A percentile compares a stretch with the other conserved stretches of the same genome.
These are phyloP conservation scores for Chrysemys picta DNA, from an alignment of 2,113 vertebrate species.

Conservation along the genomic window DNA sequence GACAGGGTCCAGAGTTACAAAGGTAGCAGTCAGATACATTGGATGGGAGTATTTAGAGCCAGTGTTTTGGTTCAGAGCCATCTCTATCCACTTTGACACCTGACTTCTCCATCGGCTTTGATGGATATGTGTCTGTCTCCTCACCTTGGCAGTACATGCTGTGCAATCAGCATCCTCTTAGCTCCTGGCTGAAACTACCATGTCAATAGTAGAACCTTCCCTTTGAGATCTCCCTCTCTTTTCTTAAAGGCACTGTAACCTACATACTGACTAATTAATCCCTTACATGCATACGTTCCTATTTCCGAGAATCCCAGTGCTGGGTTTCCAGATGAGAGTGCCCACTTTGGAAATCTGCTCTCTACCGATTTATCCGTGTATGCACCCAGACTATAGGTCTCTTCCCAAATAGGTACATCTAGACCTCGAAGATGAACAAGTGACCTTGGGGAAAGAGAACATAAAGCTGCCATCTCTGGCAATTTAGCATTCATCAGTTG, in stretches of 20 bases:
- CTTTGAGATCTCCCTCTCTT: neutral
- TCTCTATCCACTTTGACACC: rapidly evolving
- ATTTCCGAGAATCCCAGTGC: neutral
- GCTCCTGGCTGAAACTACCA: neutral
- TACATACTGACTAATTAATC: rapidly evolving
- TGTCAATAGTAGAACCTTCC: rapidly evolving
- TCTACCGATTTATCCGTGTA: neutral
- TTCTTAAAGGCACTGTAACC: neutral
- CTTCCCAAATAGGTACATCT: rapidly evolving
- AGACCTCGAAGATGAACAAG: neutral
- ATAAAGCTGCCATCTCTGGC: conserved; percentile 41
- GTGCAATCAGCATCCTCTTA: neutral
- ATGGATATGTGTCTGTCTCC: neutral
- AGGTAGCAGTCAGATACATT: rapidly evolving
- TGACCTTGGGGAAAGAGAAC: neutral
- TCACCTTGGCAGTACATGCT: neutral
- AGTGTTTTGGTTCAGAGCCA: neutral
- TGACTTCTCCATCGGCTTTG: rapidly evolving
- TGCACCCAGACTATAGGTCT: neutral
- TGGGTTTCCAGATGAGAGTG: neutral
- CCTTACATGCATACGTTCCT: neutral
- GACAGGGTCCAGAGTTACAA: neutral
- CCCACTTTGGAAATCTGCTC: neutral
- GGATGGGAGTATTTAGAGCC: neutral
- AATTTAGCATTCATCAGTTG: conserved; percentile 41